Base-by-base conservation (phyloP, 2,797 vertebrate species). In the Odontamblyopus lacepedii region DNA sequence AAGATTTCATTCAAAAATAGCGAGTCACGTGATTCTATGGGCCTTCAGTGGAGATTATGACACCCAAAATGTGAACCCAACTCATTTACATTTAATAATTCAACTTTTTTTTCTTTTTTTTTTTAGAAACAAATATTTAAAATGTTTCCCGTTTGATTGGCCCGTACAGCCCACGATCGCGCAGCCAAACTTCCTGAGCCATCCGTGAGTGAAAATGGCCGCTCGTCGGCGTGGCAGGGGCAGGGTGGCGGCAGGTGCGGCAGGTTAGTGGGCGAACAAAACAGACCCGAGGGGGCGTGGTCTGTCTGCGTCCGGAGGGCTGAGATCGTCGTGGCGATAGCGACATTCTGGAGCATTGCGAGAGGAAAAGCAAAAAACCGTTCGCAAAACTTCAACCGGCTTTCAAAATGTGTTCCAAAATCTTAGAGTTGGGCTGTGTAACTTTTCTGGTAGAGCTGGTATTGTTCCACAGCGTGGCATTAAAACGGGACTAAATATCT, bases 261-360 rank as follows among this genome's bases (percentile, higher is more conserved):
- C 27, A 60, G 57, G 5, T 60, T 60, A 60, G 57, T 30, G 57
- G 57, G 27, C 57, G 3, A 29, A 30, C 55, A 60, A 38, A 26
- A 60, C 57, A 18, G 55, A 57, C 55, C 55, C 27, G 55, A 57
- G 55, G 55, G 55, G 55, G 55, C 55, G 55, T 26, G 55, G 55
- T 13, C 55, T 57, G 55, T 26, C 55, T 57, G 55, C 13, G 23
- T 57, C n/a, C 7, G 2, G 12, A 30, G 27, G 27, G 27, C 57
- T 18, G 57, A 27, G 13, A 60, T 30, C 27, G 29, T 16, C 29
- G 4, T 2, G 57, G 57, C 57, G 7, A 60, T 16, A 8, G 57
- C 6, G 57, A 30, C 57, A 60, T 60, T 30, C 27, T 26, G 53
- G 7, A 53, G n/a, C 51, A 19, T 53, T n/a, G 7, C 51, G 1